A percentile compares a stretch with the other conserved stretches of the same genome.
phyloP scores from a whole-genome alignment of 2,797 vertebrate genomes.

The Mormyrops boulengeri region DNA sequence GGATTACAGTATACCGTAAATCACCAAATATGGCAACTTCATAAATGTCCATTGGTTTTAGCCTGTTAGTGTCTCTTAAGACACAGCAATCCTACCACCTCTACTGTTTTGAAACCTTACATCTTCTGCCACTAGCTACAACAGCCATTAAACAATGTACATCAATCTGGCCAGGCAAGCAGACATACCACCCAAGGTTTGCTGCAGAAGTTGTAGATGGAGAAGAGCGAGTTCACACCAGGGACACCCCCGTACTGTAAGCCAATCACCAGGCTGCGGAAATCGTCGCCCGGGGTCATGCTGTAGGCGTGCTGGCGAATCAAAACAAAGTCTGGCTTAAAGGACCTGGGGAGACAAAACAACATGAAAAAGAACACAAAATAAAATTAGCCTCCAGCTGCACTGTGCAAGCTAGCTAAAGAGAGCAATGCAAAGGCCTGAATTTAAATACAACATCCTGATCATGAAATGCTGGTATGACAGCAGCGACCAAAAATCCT shows the following conservation, averaged over 20 bases:
- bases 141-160: not conserved
- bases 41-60: constrained; percentile 16
- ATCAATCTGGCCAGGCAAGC: not conserved
- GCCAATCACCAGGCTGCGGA: constrained; percentile 84
- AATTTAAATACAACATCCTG: not conserved
- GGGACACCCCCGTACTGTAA: constrained; percentile 81
- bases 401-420: not conserved
- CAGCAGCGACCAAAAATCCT: not conserved
- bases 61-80: not conserved
- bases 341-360: constrained; percentile 64
- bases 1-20: not conserved
- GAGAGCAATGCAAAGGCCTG: not conserved
- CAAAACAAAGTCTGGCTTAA: constrained; percentile 89
- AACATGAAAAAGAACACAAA: not conserved
- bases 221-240: constrained; percentile 83
- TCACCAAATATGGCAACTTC: not conserved
- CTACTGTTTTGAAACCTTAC: not conserved
- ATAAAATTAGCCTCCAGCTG: not conserved
- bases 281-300: constrained; percentile 89
- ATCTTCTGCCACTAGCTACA: not conserved
- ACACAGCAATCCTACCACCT: not conserved
- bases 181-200: constrained; percentile 82
- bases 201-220: constrained; percentile 98
- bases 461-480: not conserved
- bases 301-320: constrained; percentile 90